Evolutionary conservation across 2,113 vertebrate genomes (phyloP).

Genomic region (Tinamus guttatus): DNA sequence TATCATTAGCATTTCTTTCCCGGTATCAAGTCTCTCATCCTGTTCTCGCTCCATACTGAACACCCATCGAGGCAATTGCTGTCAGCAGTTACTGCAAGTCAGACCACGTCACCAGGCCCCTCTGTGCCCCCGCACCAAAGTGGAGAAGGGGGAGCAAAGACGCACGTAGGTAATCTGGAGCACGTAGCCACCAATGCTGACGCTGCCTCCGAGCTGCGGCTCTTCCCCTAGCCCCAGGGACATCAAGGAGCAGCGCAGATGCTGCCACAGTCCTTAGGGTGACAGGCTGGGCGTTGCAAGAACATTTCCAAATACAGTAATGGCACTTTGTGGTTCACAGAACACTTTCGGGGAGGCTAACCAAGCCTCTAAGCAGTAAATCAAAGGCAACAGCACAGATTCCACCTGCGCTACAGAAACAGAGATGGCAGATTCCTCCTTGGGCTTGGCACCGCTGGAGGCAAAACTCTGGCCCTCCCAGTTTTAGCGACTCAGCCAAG

Average conservation of each 20-base stretch:
- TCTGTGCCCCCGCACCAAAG: not conserved
- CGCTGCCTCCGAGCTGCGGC: not conserved
- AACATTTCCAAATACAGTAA: not conserved
- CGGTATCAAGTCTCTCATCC: not conserved
- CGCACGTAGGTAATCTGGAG: accelerated
- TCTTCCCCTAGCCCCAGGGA: not conserved
- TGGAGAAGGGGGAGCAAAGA: not conserved
- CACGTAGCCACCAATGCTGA: not conserved
- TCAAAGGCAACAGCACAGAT: not conserved
- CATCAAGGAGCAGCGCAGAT: accelerated
- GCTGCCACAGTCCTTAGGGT: accelerated
- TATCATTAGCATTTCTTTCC: not conserved
- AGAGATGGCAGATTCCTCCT: not conserved
- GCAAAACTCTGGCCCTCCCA: not conserved
- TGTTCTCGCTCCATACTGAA: not conserved
- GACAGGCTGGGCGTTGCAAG: not conserved
- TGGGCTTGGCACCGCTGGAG: not conserved
- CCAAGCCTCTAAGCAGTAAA: not conserved
- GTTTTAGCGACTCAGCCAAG: not conserved
- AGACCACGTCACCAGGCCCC: not conserved
- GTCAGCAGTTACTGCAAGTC: not conserved
- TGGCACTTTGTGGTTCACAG: not conserved
- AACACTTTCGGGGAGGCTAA: not conserved
- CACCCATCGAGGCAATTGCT: not conserved
- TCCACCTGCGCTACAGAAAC: not conserved